These are phyloP conservation scores for Zaprionus ornatus DNA, from an alignment of 1,140 invertebrate species.

Conservation along the genomic window DNA sequence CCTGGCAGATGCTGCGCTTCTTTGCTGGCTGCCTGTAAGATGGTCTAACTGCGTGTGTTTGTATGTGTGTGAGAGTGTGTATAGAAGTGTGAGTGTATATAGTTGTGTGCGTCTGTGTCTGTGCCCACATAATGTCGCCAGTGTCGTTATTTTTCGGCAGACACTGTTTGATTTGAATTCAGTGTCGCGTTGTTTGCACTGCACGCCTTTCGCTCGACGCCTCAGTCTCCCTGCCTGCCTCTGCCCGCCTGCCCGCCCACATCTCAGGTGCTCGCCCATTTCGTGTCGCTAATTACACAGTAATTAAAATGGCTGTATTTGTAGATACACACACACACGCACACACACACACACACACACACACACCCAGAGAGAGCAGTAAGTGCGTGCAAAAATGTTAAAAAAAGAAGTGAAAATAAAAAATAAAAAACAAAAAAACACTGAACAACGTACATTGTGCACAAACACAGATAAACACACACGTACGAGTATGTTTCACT, in stretches of 20 bases:
- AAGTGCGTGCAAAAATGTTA: slow-evolving; percentile 77
- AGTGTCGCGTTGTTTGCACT: slow-evolving; percentile 71
- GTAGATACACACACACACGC: slow-evolving; percentile 44
- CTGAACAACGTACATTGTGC: slow-evolving; percentile 31
- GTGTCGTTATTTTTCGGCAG: slow-evolving; percentile 56
- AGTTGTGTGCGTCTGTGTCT: slow-evolving; percentile 39
- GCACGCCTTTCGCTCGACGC: slow-evolving; percentile 42
- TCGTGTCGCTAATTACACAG: slow-evolving; percentile 79
- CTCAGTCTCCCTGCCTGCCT: background rate
- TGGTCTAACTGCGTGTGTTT: background rate
- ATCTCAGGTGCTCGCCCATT: slow-evolving; percentile 46
- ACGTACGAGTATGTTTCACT: slow-evolving; percentile 19
- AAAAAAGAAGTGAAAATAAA: slow-evolving; percentile 32
- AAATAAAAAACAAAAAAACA: slow-evolving; percentile 24
- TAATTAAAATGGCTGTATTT: slow-evolving; percentile 79
- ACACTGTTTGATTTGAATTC: slow-evolving; percentile 80
- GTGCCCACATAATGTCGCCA: slow-evolving; percentile 75
- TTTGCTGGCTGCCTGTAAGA: slow-evolving; percentile 7
- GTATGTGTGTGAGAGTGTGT: slow-evolving; percentile 29
- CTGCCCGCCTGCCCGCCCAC: slow-evolving; percentile 15
- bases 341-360: slow-evolving; percentile 6
- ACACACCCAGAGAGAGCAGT: background rate
- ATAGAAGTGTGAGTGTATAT: slow-evolving; percentile 41
- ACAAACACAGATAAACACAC: slow-evolving; percentile 8
- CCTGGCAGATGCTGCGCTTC: slow-evolving; percentile 19